Evolutionary conservation across 1,140 invertebrate species (phyloP).

Genomic region (Calephelis nemesis): DNA sequence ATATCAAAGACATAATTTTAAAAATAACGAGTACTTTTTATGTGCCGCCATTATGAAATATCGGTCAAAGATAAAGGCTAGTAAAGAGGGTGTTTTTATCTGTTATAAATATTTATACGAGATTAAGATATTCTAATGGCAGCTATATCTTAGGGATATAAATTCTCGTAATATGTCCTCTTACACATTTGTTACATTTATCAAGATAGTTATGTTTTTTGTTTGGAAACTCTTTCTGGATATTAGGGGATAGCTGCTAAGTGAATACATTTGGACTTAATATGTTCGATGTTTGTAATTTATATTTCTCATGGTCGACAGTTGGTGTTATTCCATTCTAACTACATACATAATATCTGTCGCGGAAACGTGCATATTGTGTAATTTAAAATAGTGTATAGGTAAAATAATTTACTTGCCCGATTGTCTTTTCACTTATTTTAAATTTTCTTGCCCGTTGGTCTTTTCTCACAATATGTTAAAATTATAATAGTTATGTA

Average conservation of each 20-base stretch:
- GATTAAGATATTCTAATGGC: conserved; percentile 13
- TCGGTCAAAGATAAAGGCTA: conserved; percentile 1
- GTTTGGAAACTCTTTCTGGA: not conserved
- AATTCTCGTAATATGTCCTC: conserved; percentile 1
- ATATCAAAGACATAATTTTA: conserved; percentile 2
- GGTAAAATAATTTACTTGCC: no score
- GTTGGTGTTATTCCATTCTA: no score
- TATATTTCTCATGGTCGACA: no score
- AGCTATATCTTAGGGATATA: conserved; percentile 4
- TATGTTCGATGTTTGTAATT: not conserved
- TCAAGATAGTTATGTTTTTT: not conserved
- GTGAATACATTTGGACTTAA: not conserved
- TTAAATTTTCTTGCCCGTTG: no score
- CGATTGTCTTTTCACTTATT: no score
- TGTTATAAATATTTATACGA: conserved; percentile 16
- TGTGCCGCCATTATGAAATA: conserved; percentile 13
- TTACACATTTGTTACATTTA: not conserved
- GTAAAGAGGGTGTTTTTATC: conserved; percentile 17
- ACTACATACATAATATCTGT: no score
- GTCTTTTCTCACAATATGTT: no score
- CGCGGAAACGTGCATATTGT: no score
- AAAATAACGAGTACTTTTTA: conserved; percentile 13
- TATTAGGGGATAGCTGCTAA: not conserved
- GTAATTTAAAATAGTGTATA: no score
- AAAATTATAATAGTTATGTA: no score